Percentiles rank a stretch among this genome's conserved stretches.
Evolutionary conservation across 1,140 invertebrate species (phyloP).

Genomic region (Diorhabda carinulata): DNA sequence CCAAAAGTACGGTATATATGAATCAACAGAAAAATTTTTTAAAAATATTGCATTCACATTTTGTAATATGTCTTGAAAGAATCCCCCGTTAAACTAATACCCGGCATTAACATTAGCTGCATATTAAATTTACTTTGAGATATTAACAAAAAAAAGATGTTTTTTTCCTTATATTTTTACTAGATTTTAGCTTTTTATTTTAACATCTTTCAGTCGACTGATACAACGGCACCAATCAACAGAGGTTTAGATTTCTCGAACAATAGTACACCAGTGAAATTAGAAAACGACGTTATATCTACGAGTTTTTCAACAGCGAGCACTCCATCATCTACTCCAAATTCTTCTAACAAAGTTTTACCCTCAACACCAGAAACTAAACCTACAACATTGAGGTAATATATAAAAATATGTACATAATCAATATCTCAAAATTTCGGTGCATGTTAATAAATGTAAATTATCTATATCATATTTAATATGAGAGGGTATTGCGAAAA

Average conservation of each 20-base stretch:
- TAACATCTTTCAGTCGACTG: slow-evolving; percentile 38
- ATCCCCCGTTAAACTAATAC: too few species aligned
- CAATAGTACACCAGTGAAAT: slow-evolving; percentile 38
- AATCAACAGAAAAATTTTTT: too few species aligned
- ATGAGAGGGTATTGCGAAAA: too few species aligned
- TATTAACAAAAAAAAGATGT: too few species aligned
- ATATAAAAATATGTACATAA: neutral
- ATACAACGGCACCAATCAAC: slow-evolving; percentile 43
- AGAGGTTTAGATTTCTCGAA: slow-evolving; percentile 40
- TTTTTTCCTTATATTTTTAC: neutral
- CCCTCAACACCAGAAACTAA: slow-evolving; percentile 41
- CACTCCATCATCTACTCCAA: slow-evolving; percentile 42
- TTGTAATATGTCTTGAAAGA: too few species aligned
- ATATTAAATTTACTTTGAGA: too few species aligned
- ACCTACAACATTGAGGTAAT: slow-evolving; percentile 37
- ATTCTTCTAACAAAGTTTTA: slow-evolving; percentile 40
- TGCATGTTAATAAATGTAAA: too few species aligned
- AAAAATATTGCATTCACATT: too few species aligned
- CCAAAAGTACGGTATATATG: too few species aligned
- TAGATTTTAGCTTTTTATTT: neutral
- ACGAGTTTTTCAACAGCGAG: slow-evolving; percentile 41
- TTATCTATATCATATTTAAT: too few species aligned
- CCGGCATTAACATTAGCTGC: too few species aligned
- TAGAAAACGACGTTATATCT: slow-evolving; percentile 39
- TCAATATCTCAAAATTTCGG: too few species aligned